These are phyloP conservation scores for Melanostoma scalare DNA, from an alignment of 2,888 invertebrate species.

Conservation along the genomic window DNA sequence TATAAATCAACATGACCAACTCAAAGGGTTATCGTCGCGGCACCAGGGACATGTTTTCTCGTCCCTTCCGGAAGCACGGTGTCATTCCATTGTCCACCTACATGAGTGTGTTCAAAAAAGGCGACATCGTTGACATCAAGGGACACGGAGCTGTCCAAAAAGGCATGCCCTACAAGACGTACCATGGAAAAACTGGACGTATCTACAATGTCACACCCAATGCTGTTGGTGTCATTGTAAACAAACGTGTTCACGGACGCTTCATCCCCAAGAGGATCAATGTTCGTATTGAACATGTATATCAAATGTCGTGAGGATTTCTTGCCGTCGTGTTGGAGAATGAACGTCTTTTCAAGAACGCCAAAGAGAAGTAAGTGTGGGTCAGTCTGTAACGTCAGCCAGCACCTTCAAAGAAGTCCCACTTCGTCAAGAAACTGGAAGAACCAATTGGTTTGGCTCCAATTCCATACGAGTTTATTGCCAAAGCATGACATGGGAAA, in stretches of 20 bases:
- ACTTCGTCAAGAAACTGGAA: slow-evolving; percentile 92
- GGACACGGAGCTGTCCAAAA: slow-evolving; percentile 99
- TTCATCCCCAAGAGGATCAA: slow-evolving; percentile 98
- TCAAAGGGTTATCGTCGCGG: slow-evolving; percentile 99
- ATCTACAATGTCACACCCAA: slow-evolving; percentile 99
- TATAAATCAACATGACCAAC: slow-evolving; percentile 93
- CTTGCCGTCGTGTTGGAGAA: slow-evolving; percentile 95
- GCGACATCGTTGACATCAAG: slow-evolving; percentile 99
- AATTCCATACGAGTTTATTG: slow-evolving; percentile 99
- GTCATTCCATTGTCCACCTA: slow-evolving; percentile 97
- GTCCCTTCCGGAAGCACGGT: slow-evolving; percentile 97
- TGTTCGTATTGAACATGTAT: slow-evolving; percentile 98
- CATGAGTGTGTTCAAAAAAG: slow-evolving; percentile 98
- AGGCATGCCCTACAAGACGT: slow-evolving; percentile 99
- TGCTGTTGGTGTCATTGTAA: slow-evolving; percentile 98
- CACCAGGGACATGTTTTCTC: slow-evolving; percentile 98
- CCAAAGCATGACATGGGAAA: slow-evolving; percentile 84
- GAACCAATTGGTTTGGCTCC: slow-evolving; percentile 92
- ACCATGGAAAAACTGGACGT: slow-evolving; percentile 99
- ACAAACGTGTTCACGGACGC: slow-evolving; percentile 97
- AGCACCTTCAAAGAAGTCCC: slow-evolving; percentile 91
- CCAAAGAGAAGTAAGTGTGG: slow-evolving; percentile 89
- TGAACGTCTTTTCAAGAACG: slow-evolving; percentile 91
- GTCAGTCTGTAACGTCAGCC: slow-evolving; percentile 92
- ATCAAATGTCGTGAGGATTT: slow-evolving; percentile 98